phyloP scores from a whole-genome alignment of 2,113 vertebrate species.

The Trematomus loennbergii region DNA sequence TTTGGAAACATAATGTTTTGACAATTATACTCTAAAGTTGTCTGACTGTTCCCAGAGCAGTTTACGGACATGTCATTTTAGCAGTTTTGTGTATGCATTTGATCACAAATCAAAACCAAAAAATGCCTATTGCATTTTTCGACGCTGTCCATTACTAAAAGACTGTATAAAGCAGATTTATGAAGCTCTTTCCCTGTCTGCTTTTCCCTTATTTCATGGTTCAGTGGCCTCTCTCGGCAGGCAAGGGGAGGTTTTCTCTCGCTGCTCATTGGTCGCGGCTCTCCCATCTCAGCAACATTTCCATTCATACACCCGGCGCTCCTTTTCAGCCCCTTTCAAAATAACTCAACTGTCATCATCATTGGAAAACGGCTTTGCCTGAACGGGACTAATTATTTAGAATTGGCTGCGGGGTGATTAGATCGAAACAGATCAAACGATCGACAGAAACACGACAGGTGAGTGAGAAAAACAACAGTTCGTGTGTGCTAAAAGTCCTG shows the following conservation, averaged over 20 bases:
- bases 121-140: not conserved
- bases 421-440: constrained; percentile 40
- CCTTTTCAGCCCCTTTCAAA: constrained; percentile 76
- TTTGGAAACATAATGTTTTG: not conserved
- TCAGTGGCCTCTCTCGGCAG: constrained; percentile 78
- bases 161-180: constrained; percentile 66
- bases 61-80: not conserved
- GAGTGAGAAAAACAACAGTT: constrained; percentile 59
- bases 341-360: constrained; percentile 81
- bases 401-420: constrained; percentile 65
- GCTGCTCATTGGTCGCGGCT: constrained; percentile 80
- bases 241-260: constrained; percentile 80
- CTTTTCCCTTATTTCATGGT: constrained; percentile 82
- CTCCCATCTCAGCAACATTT: constrained; percentile 70
- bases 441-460: constrained; percentile 75
- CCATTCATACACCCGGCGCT: constrained; percentile 82
- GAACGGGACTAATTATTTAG: constrained; percentile 78
- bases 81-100: not conserved
- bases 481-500: not conserved
- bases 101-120: not conserved
- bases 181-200: constrained; percentile 71
- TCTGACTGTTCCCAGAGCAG: not conserved
- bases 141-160: not conserved
- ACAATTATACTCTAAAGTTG: not conserved
- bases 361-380: constrained; percentile 62